A percentile compares a stretch with the other conserved stretches of the same genome.
These are phyloP conservation scores for Amphiprion clarkii DNA, from an alignment of 2,797 vertebrate genomes.

Conservation along the genomic window DNA sequence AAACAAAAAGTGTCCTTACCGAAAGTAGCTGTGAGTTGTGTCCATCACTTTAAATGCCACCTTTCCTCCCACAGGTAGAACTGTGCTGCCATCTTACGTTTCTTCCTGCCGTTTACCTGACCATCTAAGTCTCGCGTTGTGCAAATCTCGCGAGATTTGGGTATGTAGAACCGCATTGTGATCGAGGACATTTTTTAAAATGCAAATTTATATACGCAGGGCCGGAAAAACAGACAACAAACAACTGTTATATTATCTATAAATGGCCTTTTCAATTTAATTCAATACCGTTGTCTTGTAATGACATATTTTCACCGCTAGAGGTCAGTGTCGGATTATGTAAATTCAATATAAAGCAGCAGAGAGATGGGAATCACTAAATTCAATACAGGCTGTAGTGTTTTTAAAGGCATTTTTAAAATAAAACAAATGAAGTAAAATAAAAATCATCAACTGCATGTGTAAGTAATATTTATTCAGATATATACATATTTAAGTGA, in stretches of 20 bases:
- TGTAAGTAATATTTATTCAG: background rate
- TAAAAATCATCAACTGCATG: background rate
- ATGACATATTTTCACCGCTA: constrained; percentile 18
- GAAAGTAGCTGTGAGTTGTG: rapidly evolving
- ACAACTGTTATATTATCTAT: background rate
- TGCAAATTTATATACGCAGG: background rate
- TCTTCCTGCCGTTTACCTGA: background rate
- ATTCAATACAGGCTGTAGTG: background rate
- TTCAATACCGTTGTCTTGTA: constrained; percentile 22
- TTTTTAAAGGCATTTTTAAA: background rate
- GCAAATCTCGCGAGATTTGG: constrained; percentile 25
- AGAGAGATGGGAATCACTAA: too few relatives aligned
- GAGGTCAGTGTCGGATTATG: constrained; percentile 39
- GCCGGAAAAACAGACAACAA: background rate
- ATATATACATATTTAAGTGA: background rate
- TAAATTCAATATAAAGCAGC: background rate
- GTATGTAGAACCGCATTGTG: too few relatives aligned
- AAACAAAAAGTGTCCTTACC: constrained; percentile 1
- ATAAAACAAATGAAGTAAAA: background rate
- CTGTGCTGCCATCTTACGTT: constrained; percentile 67
- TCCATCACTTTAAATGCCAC: too few relatives aligned
- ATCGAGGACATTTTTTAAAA: too few relatives aligned
- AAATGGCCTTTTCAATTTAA: too few relatives aligned
- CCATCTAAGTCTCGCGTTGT: background rate
- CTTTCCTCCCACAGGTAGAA: background rate